A percentile compares a stretch with the other conserved stretches of the same genome.
These are phyloP conservation scores for human DNA, from an alignment of 2,113 vertebrate species.

Conservation along the genomic window DNA sequence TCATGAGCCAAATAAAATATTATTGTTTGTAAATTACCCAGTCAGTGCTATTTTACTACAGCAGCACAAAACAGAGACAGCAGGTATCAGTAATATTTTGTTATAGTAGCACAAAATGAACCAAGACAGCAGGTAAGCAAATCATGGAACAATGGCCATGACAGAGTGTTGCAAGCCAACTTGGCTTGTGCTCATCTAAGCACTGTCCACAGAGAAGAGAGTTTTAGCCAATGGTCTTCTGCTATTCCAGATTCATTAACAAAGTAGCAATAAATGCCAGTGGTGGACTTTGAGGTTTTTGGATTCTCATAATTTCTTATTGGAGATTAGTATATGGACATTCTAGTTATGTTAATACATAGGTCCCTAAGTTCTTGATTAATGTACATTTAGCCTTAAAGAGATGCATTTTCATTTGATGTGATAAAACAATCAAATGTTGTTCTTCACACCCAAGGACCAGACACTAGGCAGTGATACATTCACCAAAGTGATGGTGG, in stretches of 20 bases:
- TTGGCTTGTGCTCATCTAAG: not conserved
- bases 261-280: not conserved
- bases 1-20: not conserved
- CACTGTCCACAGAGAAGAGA: not conserved
- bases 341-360: not conserved
- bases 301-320: not conserved
- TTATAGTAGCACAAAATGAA: not conserved
- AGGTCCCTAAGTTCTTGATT: not conserved
- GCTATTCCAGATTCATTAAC: not conserved
- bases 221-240: not conserved
- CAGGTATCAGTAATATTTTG: not conserved
- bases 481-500: not conserved
- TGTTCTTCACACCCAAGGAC: not conserved
- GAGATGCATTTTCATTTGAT: constrained; percentile 7
- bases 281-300: not conserved
- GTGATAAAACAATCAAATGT: not conserved
- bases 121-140: not conserved
- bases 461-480: not conserved
- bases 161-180: too few species aligned
- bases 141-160: not conserved
- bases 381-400: not conserved
- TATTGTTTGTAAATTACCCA: not conserved
- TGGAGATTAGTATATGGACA: not conserved
- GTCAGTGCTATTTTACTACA: not conserved
- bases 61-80: not conserved